phyloP scores from a whole-genome alignment of 2,113 vertebrate genomes.

The Lophura nycthemera region DNA sequence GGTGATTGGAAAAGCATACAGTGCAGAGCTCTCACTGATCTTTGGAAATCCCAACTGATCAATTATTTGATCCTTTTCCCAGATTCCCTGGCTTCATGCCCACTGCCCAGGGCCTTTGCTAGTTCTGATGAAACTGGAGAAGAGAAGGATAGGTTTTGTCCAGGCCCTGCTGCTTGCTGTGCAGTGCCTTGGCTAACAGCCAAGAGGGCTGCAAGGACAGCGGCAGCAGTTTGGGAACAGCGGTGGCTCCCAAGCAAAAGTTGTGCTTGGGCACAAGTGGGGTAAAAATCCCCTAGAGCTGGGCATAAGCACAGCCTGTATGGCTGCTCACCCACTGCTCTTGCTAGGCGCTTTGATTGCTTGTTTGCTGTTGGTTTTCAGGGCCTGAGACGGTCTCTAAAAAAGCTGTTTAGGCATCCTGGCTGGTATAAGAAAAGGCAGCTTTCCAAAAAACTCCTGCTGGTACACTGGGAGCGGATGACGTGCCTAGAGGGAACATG shows the following conservation, averaged over 20 bases:
- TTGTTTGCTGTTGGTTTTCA: slow-evolving; percentile 5
- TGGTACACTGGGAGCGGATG: neutral
- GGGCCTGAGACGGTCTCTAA: neutral
- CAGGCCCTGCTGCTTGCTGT: neutral
- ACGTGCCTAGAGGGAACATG: neutral
- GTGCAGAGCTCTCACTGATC: neutral
- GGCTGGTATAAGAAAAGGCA: slow-evolving; percentile 26
- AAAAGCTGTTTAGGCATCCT: neutral
- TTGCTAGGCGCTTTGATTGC: neutral
- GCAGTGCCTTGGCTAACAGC: neutral
- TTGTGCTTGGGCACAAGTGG: neutral
- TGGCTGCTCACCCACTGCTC: neutral
- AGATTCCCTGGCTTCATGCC: neutral
- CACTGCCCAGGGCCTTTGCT: neutral
- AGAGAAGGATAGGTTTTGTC: neutral
- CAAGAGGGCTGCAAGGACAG: too few relatives aligned
- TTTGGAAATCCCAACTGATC: neutral
- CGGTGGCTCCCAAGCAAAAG: neutral
- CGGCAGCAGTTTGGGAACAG: neutral
- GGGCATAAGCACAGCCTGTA: too few relatives aligned
- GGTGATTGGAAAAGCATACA: too few relatives aligned
- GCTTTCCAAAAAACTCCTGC: slow-evolving; percentile 4
- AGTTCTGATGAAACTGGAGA: neutral
- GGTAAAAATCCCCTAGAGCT: too few relatives aligned
- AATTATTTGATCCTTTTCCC: neutral